phyloP scores from a whole-genome alignment of 2,113 vertebrate species.

The Leiothrix lutea region DNA sequence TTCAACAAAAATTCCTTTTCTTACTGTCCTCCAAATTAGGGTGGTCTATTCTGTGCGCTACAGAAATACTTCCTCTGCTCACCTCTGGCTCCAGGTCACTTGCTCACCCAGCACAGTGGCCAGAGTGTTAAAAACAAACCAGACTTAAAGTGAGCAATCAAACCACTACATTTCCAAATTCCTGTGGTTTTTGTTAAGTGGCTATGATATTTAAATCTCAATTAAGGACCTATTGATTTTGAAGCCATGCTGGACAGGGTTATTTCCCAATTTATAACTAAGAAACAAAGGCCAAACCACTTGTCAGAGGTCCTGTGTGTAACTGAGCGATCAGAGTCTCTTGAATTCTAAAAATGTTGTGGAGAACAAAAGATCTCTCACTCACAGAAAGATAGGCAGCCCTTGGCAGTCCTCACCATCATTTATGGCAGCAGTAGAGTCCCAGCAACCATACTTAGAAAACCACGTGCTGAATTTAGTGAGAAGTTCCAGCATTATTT shows the following conservation, averaged over 20 bases:
- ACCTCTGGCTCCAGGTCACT: background rate
- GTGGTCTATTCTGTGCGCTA: background rate
- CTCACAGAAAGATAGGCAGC: background rate
- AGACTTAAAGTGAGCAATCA: background rate
- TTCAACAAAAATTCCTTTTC: background rate
- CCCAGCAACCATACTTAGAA: background rate
- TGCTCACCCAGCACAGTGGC: background rate
- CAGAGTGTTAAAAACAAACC: background rate
- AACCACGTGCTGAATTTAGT: background rate
- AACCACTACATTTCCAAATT: background rate
- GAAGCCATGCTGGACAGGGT: background rate
- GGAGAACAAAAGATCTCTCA: background rate
- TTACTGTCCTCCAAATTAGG: background rate
- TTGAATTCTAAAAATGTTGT: background rate
- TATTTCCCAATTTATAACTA: background rate
- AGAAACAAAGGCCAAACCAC: background rate
- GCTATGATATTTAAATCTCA: background rate
- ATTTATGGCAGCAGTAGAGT: background rate
- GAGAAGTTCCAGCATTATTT: background rate
- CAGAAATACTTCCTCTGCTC: background rate
- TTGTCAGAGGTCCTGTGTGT: background rate
- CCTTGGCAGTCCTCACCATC: background rate
- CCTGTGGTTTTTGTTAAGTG: background rate
- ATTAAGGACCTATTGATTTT: background rate
- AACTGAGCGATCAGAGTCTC: fast-evolving